Conservation (phyloP, 2,113 vertebrate species). For the Pimephales promelas region DNA sequence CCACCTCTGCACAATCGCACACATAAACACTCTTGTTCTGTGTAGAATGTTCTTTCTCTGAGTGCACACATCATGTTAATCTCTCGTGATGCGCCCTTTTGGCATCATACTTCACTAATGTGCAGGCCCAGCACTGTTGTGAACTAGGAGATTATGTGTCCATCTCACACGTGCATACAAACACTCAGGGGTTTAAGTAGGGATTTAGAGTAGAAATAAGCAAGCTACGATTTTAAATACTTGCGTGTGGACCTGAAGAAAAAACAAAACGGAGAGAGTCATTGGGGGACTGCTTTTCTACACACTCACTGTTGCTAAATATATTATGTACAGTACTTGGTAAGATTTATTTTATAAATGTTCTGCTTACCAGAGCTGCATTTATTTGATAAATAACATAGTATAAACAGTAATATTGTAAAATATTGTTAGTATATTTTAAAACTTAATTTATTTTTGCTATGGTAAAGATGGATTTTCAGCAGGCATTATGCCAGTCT, state of each 20-base stretch:
- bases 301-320: neutral
- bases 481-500: neutral
- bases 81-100: slow-evolving; percentile 66
- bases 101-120: slow-evolving; percentile 66
- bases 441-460: neutral
- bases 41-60: slow-evolving; percentile 28
- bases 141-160: slow-evolving; percentile 55
- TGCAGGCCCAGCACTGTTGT: slow-evolving; percentile 59
- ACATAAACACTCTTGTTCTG: neutral
- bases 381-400: neutral
- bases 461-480: neutral
- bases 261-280: neutral
- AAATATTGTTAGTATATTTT: neutral
- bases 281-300: neutral
- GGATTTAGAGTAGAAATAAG: neutral
- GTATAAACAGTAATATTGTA: neutral
- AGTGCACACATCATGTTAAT: slow-evolving; percentile 63
- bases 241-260: neutral
- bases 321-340: neutral
- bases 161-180: neutral
- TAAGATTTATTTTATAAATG: neutral
- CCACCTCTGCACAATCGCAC: neutral
- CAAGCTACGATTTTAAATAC: neutral
- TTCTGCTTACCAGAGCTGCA: too few relatives aligned
- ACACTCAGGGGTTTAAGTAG: slow-evolving; percentile 19